Evolutionary conservation across 2,888 invertebrate genomes (phyloP), one percentile per base, ranked within the genome.

Genomic region (Dicyrtomina minuta): DNA sequence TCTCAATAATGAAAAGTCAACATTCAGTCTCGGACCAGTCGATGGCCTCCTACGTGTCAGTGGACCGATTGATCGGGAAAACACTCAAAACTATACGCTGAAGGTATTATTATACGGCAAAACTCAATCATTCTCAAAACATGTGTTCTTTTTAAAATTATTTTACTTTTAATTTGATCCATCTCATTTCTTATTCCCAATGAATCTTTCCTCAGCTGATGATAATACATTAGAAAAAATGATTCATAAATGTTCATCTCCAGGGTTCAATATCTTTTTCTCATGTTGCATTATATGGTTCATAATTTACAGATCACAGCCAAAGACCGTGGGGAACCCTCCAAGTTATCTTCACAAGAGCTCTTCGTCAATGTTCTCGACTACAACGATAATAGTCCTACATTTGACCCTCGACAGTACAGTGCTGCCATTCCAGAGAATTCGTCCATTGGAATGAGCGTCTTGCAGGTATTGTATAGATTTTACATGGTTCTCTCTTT

Each of bases 401-500:
- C 75, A 17, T 82, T 82, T 70, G 78, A 80, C 56, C 80, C 80
- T 5, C 89, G 90, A 79, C 92, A 93, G 81, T 95, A 94, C 81
- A 92, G 92, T 72, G 92, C 94, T 0, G 90, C 90, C 2, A 90
- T 95, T 39, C 91, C 92, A 0, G 96, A 96, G 84, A 93, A 96
- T 82, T 92, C 93, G n/a, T 91, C 91, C 76, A 92, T 95, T 77
- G 96, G 96, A 6, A 91, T 92, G 51, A 93, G 91, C 81, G 91
- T 96, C 0, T 82, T 95, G 49, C 92, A 92, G 86, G 91, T 90
- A 82, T 24, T 24, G 2, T n/a, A 41, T 66, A 15, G 8, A 12
- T 6, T 24, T 22, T 24, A 59, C 41, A 10, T 27, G 20, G 49
- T n/a, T 20, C 17, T n/a, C n/a, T n/a, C 15, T 15, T 20, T 6